Conservation (phyloP, 2,888 invertebrate species). For the Archips crataeganus region DNA sequence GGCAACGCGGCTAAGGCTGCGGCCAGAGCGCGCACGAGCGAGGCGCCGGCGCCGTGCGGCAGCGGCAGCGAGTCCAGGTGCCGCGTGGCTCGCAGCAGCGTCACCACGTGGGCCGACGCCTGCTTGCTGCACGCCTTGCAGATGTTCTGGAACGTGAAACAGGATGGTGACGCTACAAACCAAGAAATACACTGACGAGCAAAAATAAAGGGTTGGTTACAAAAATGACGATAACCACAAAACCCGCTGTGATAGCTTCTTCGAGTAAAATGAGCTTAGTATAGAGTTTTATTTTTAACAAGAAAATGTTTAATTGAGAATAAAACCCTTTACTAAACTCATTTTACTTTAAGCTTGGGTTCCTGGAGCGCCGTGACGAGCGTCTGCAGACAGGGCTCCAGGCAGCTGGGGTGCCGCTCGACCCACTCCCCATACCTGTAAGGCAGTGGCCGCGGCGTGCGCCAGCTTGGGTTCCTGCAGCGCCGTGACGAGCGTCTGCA, state of each 20-base stretch:
- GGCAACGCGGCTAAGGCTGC: conserved; percentile 82
- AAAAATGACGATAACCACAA: too few relatives aligned
- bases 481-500: conserved; percentile 92
- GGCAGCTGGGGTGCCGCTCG: too few relatives aligned
- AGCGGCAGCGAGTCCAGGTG: conserved; percentile 90
- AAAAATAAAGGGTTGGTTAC: too few relatives aligned
- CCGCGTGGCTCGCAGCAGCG: conserved; percentile 91
- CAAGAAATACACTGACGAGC: too few relatives aligned
- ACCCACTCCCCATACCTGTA: conserved; percentile 82
- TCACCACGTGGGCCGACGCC: conserved; percentile 91
- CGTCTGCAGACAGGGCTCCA: too few relatives aligned
- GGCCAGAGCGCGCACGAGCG: conserved; percentile 89
- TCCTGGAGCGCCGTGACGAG: conserved; percentile 89
- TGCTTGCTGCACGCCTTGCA: conserved; percentile 93
- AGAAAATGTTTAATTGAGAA: too few relatives aligned
- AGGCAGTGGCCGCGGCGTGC: conserved; percentile 92
- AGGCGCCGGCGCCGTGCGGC: conserved; percentile 90
- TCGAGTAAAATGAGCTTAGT: too few relatives aligned
- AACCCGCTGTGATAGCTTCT: too few relatives aligned
- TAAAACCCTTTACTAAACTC: too few relatives aligned
- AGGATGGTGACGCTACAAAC: too few relatives aligned
- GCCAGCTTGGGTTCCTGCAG: conserved; percentile 90
- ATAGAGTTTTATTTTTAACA: too few relatives aligned
- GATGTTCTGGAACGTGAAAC: conserved; percentile 83
- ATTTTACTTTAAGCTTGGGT: too few relatives aligned